These are phyloP conservation scores for Cherax quadricarinatus DNA, from an alignment of 1,140 invertebrate genomes.

Conservation along the genomic window DNA sequence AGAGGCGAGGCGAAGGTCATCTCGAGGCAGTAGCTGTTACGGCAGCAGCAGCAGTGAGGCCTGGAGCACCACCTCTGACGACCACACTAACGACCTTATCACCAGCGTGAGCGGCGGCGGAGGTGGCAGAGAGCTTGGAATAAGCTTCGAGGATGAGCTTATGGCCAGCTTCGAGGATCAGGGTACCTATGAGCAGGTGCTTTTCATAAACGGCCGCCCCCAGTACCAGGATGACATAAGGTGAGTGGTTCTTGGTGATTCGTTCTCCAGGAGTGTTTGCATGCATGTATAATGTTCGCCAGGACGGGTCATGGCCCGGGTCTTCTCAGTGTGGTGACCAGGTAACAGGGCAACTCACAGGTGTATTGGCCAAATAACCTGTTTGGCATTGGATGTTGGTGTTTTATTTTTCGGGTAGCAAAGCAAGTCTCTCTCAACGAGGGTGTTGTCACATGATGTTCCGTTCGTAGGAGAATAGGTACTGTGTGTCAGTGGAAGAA, in stretches of 20 bases:
- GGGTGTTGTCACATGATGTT: too few species aligned
- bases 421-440: too few species aligned
- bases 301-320: too few species aligned
- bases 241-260: background rate
- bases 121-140: background rate
- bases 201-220: slow-evolving; percentile 72
- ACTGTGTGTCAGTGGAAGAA: too few species aligned
- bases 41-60: slow-evolving; percentile 64
- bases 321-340: too few species aligned
- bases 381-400: too few species aligned
- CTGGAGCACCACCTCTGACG: slow-evolving; percentile 52
- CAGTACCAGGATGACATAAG: slow-evolving; percentile 71
- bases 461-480: too few species aligned
- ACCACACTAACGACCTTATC: background rate
- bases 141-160: slow-evolving; percentile 19
- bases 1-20: slow-evolving; percentile 48
- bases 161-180: slow-evolving; percentile 45
- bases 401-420: too few species aligned
- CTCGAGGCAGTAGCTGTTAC: slow-evolving; percentile 64
- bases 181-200: slow-evolving; percentile 72
- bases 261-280: background rate
- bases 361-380: too few species aligned
- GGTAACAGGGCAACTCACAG: too few species aligned
- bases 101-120: background rate
- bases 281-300: background rate